Conservation (phyloP, 2,113 vertebrate species). For the Scytalopus superciliaris region DNA sequence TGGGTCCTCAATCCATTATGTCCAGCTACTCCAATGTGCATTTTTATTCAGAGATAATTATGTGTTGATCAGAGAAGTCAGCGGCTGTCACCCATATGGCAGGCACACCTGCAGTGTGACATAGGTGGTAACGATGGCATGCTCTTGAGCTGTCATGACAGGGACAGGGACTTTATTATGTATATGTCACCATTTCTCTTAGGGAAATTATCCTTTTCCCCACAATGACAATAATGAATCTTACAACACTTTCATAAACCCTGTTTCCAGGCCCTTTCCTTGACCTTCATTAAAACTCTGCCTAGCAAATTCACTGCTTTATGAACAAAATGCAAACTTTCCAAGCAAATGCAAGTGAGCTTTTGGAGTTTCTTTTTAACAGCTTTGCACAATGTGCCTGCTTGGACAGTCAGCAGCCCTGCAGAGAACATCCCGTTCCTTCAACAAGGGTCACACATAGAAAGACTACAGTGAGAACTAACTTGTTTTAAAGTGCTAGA, state of each 20-base stretch:
- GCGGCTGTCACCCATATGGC: slow-evolving; percentile 82
- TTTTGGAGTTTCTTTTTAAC: slow-evolving; percentile 31
- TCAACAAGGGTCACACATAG: not conserved
- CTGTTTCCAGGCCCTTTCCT: slow-evolving; percentile 68
- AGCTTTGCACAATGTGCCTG: not conserved
- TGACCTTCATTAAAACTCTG: slow-evolving; percentile 75
- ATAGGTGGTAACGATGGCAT: slow-evolving; percentile 83
- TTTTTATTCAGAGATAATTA: slow-evolving; percentile 90
- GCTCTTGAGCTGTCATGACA: slow-evolving; percentile 84
- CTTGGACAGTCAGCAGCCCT: not conserved
- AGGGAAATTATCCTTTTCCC: slow-evolving; percentile 81
- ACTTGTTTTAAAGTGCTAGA: not conserved
- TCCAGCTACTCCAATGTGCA: slow-evolving; percentile 74
- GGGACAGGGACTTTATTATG: slow-evolving; percentile 83
- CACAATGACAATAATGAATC: slow-evolving; percentile 89
- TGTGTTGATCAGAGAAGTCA: slow-evolving; percentile 83
- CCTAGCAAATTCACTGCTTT: slow-evolving; percentile 44
- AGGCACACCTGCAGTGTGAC: slow-evolving; percentile 82
- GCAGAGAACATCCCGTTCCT: not conserved
- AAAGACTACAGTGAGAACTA: not conserved
- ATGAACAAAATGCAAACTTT: slow-evolving; percentile 45
- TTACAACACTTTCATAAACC: slow-evolving; percentile 78
- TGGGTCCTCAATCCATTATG: slow-evolving; percentile 87
- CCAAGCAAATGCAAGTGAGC: not conserved
- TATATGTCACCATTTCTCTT: slow-evolving; percentile 83